Percentiles rank a stretch among this genome's conserved stretches.
Evolutionary conservation across 1,140 invertebrate genomes (phyloP).

Genomic region (Hyphantria cunea): DNA sequence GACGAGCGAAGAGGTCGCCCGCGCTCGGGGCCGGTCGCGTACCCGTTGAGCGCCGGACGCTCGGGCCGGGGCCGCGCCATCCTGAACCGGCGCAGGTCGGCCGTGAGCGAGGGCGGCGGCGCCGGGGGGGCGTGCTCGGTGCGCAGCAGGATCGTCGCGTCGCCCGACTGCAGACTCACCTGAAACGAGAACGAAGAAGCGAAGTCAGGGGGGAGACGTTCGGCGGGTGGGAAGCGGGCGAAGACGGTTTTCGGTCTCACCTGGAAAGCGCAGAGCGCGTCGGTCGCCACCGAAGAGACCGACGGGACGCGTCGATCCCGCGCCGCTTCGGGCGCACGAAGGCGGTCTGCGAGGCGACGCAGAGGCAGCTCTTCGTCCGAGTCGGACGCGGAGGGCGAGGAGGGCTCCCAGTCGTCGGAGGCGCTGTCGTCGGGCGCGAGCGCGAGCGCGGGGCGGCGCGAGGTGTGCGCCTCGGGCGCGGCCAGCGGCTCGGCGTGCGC

Average conservation of each 20-base stretch:
- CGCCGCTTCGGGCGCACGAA: conserved; percentile 35
- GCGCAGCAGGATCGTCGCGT: conserved; percentile 59
- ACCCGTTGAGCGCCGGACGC: conserved; percentile 30
- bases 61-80: conserved; percentile 23
- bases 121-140: conserved; percentile 56
- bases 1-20: neutral
- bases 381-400: conserved; percentile 54
- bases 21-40: conserved; percentile 22
- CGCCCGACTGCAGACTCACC: conserved; percentile 52
- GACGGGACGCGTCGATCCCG: conserved; percentile 20
- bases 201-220: no score
- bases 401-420: conserved; percentile 37
- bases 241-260: no score
- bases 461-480: conserved; percentile 87
- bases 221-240: no score
- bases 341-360: conserved; percentile 52
- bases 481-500: conserved; percentile 88
- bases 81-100: conserved; percentile 38
- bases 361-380: conserved; percentile 66
- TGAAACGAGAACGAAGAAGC: conserved; percentile 14
- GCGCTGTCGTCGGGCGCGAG: conserved; percentile 25
- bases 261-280: no score
- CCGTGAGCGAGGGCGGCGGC: conserved; percentile 23
- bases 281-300: conserved; percentile 14
- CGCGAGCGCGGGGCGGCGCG: conserved; percentile 79